These are phyloP conservation scores for Nymphicus hollandicus DNA, from an alignment of 2,113 vertebrate genomes.

Conservation along the genomic window DNA sequence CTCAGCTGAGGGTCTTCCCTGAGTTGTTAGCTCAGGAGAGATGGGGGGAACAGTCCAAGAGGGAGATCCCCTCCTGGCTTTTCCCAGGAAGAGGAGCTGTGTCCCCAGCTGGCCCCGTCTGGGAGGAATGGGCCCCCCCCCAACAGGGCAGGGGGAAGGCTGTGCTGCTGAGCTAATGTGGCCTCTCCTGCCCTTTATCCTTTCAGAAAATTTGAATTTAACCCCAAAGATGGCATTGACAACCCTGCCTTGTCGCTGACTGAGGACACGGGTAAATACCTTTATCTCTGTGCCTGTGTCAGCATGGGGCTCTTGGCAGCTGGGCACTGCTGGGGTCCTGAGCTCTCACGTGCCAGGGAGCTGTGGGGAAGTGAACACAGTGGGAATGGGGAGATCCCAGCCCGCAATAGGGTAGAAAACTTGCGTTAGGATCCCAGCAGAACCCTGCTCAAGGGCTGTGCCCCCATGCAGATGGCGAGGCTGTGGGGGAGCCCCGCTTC, in stretches of 20 bases:
- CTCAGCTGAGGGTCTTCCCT: not conserved
- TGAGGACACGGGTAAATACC: constrained; percentile 82
- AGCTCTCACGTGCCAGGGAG: rapidly evolving
- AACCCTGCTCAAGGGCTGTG: not conserved
- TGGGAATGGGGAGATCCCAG: not conserved
- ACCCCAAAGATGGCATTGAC: constrained; percentile 91
- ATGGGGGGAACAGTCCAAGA: not conserved
- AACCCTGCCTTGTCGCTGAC: constrained; percentile 87
- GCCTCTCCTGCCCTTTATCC: constrained; percentile 25
- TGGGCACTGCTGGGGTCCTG: not conserved
- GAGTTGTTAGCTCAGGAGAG: not conserved
- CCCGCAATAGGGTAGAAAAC: not conserved
- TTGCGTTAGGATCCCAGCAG: not conserved
- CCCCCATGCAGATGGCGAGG: constrained; percentile 3
- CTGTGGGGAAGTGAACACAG: not conserved
- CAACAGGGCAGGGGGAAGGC: not conserved
- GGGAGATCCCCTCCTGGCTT: not conserved
- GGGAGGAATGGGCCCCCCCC: not conserved
- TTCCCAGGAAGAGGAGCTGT: not conserved
- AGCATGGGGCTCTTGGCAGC: not conserved
- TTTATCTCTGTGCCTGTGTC: not conserved
- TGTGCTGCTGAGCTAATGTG: rapidly evolving
- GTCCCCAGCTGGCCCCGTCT: not conserved
- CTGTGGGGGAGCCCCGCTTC: constrained; percentile 66
- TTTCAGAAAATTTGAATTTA: constrained; percentile 88